These are phyloP conservation scores for Drosophila eohydei DNA, from an alignment of 2,888 invertebrate genomes.

Conservation along the genomic window DNA sequence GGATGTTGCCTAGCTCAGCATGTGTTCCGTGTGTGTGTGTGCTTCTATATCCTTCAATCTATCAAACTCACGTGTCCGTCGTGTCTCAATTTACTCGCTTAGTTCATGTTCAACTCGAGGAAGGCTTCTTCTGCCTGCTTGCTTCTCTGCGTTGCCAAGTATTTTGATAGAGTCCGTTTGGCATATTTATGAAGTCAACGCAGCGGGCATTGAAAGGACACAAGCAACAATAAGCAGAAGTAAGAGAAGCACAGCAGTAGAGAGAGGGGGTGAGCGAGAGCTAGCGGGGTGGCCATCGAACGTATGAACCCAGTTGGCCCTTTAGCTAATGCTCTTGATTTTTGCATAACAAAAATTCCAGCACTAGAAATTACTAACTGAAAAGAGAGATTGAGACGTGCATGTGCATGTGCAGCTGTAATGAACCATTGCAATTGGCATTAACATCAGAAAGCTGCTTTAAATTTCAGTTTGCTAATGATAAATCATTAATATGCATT, in stretches of 20 bases:
- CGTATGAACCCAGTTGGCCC: slow-evolving; percentile 12
- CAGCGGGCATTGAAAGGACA: slow-evolving; percentile 58
- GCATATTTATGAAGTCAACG: slow-evolving; percentile 73
- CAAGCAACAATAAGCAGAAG: slow-evolving; percentile 7
- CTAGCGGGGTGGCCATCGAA: neutral
- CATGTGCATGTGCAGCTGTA: neutral
- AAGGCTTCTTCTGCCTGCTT: slow-evolving; percentile 31
- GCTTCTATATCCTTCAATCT: slow-evolving; percentile 69
- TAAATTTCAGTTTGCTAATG: neutral
- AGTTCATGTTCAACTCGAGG: slow-evolving; percentile 68
- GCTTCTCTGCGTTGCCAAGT: slow-evolving; percentile 32
- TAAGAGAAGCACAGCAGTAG: neutral
- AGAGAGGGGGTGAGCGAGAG: neutral
- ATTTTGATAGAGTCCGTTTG: slow-evolving; percentile 70
- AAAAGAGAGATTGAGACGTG: neutral
- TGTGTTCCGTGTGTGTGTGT: slow-evolving; percentile 14
- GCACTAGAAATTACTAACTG: slow-evolving; percentile 14
- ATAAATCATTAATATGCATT: neutral
- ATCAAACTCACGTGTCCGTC: slow-evolving; percentile 78
- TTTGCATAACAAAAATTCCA: slow-evolving; percentile 32
- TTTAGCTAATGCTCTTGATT: slow-evolving; percentile 24
- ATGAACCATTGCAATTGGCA: neutral
- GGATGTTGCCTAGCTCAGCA: slow-evolving; percentile 27
- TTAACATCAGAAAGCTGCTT: neutral
- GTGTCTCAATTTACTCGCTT: slow-evolving; percentile 79